Percentiles rank a stretch among this genome's conserved stretches.
These are phyloP conservation scores for Drosophila flavopinicola DNA, from an alignment of 2,888 invertebrate genomes.

Conservation along the genomic window DNA sequence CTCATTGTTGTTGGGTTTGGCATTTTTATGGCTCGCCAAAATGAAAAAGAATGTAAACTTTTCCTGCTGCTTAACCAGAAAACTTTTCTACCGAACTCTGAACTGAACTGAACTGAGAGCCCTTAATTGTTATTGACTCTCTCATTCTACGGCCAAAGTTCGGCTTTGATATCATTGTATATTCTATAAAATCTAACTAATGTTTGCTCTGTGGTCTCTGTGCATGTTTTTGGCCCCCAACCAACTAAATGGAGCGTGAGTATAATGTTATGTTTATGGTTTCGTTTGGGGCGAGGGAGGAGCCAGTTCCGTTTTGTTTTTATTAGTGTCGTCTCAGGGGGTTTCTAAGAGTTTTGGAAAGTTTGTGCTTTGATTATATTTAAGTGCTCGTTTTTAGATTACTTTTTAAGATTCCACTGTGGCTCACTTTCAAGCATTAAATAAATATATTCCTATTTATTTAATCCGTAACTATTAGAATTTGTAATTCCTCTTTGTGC, in stretches of 20 bases:
- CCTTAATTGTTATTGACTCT: constrained; percentile 77
- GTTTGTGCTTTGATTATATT: constrained; percentile 10
- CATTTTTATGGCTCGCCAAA: constrained; percentile 39
- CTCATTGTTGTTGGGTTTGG: neutral
- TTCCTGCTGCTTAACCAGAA: constrained; percentile 22
- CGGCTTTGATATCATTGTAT: constrained; percentile 21
- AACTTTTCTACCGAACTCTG: constrained; percentile 41
- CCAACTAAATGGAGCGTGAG: constrained; percentile 47
- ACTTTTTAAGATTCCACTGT: no score
- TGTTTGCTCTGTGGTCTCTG: constrained; percentile 20
- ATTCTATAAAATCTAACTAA: constrained; percentile 47
- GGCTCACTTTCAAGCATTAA: no score
- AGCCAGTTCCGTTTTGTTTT: constrained; percentile 20
- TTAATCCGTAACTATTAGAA: no score
- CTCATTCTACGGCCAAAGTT: constrained; percentile 24
- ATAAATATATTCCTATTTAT: no score
- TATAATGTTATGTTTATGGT: constrained; percentile 47
- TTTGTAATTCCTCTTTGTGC: neutral
- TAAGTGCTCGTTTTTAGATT: neutral
- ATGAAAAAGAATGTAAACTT: constrained; percentile 26
- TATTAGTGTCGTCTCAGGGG: constrained; percentile 16
- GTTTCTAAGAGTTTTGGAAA: constrained; percentile 13
- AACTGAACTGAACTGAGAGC: no score
- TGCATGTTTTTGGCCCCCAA: constrained; percentile 23
- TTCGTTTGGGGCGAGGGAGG: constrained; percentile 15